Evolutionary conservation across 2,888 invertebrate genomes (phyloP).

Genomic region (Cryptophagus acutangulus): DNA sequence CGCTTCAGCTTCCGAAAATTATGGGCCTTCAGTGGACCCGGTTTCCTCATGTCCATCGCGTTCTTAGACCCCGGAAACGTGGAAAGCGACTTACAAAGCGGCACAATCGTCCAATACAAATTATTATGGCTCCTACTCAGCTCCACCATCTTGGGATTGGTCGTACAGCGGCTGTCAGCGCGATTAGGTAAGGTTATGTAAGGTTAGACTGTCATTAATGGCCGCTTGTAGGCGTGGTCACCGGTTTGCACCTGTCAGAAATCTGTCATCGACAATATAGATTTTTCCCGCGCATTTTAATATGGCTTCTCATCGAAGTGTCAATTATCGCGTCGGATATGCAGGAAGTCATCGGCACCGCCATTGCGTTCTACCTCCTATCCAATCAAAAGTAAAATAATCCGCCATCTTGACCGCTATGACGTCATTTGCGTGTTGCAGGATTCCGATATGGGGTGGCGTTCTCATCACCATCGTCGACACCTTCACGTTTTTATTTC

Average conservation of each 20-base stretch:
- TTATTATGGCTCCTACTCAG: conserved; percentile 80
- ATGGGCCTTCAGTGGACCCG: conserved; percentile 91
- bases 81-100: conserved; percentile 84
- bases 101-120: conserved; percentile 74
- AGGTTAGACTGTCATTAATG: background rate
- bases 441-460: conserved; percentile 74
- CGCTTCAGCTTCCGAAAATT: conserved; percentile 78
- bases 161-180: conserved; percentile 71
- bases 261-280: conserved; percentile 75
- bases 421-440: conserved; percentile 33
- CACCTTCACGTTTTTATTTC: conserved; percentile 81
- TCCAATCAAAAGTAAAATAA: conserved; percentile 63
- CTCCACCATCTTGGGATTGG: conserved; percentile 77
- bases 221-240: conserved; percentile 65
- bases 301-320: conserved; percentile 90
- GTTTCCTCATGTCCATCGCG: conserved; percentile 90
- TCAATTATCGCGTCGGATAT: conserved; percentile 89
- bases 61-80: conserved; percentile 91
- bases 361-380: conserved; percentile 78
- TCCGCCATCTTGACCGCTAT: conserved; percentile 1
- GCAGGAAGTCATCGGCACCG: conserved; percentile 91
- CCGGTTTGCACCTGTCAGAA: conserved; percentile 79
- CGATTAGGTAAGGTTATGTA: conserved; percentile 39
- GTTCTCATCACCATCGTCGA: conserved; percentile 82
- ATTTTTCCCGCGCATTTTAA: conserved; percentile 64